Base-by-base conservation (phyloP, 2,113 vertebrate species). In the Nothocercus nigrocapillus region DNA sequence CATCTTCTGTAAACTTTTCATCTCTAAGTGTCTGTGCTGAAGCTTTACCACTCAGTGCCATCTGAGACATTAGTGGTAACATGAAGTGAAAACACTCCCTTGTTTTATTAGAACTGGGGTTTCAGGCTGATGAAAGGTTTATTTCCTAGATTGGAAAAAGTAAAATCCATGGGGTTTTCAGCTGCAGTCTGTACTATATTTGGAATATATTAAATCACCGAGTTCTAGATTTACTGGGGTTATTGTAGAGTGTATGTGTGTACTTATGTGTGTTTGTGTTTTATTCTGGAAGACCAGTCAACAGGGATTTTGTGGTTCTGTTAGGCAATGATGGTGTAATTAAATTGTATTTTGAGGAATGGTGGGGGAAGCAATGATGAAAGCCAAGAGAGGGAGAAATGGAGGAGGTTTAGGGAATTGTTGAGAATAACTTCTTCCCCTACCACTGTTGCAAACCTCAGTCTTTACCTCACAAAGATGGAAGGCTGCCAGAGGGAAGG, bases 181-280 rank as follows among this genome's bases (percentile, higher is more conserved):
- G 86, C 86, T 95, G 90, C 94, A 96, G 85, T 90, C 53, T 42
- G 67, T 63, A 70, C 95, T 97, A 96, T 98, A 95, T 97, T 96
- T 97, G 95, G 96, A 92, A 79, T 90, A n/a, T 18, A 34, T 90
- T 86, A 88, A 94, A 93, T 92, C 88, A 88, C 44, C 95, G 87
- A 91, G 92, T 72, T 54, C 69, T 61, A 70, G 79, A 90, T 96
- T 93, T 91, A 82, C 61, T 70, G 72, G 86, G 73, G 16, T 62
- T 93, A 64, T 95, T 96, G 88, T 5, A 70, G 89, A 90, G 36
- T 42, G 62, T 81, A 59, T 95, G 28, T 79, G 38, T 90, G 86
- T 82, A 90, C 92, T 70, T 80, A 53, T 58, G 91, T 64, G 38
- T 94, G 34, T 80, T 79, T 88, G 59, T 51, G 86, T 82, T 96